A percentile compares a stretch with the other conserved stretches of the same genome.
Evolutionary conservation across 2,797 vertebrate genomes (phyloP).

Genomic region (Oryzias dopingdopingensis): DNA sequence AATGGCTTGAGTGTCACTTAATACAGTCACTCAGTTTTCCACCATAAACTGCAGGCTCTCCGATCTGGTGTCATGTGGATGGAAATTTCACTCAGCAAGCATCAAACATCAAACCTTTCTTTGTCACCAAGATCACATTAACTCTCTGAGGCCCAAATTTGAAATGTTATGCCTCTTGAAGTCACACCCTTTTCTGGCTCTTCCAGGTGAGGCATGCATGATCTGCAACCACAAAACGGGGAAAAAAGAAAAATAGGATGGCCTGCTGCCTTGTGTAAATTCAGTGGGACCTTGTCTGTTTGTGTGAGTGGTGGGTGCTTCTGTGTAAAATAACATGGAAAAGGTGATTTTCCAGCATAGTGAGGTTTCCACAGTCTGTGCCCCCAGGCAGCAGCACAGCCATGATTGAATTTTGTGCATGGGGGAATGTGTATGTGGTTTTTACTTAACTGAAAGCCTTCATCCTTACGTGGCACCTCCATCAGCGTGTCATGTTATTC

Average conservation of each 20-base stretch:
- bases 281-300: conserved; percentile 14
- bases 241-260: conserved; percentile 42
- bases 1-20: not conserved
- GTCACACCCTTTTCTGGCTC: conserved; percentile 29
- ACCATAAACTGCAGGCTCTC: not conserved
- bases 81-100: conserved; percentile 7
- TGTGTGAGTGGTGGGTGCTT: conserved; percentile 23
- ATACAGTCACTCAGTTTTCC: not conserved
- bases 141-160: conserved; percentile 35
- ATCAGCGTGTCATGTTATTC: conserved; percentile 8
- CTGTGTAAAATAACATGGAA: conserved; percentile 70
- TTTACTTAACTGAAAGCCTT: conserved; percentile 1
- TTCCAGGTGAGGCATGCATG: conserved; percentile 25
- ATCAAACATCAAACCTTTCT: conserved; percentile 11
- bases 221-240: conserved; percentile 51
- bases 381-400: conserved; percentile 55
- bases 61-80: conserved; percentile 11
- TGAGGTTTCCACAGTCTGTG: conserved; percentile 54
- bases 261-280: conserved; percentile 39
- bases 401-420: conserved; percentile 66
- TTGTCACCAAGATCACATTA: conserved; percentile 45
- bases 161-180: conserved; percentile 35
- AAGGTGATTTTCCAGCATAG: conserved; percentile 71
- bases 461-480: conserved; percentile 17
- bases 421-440: conserved; percentile 21